Base-by-base conservation (phyloP, 2,797 vertebrate species). In the Myotis pilosus region DNA sequence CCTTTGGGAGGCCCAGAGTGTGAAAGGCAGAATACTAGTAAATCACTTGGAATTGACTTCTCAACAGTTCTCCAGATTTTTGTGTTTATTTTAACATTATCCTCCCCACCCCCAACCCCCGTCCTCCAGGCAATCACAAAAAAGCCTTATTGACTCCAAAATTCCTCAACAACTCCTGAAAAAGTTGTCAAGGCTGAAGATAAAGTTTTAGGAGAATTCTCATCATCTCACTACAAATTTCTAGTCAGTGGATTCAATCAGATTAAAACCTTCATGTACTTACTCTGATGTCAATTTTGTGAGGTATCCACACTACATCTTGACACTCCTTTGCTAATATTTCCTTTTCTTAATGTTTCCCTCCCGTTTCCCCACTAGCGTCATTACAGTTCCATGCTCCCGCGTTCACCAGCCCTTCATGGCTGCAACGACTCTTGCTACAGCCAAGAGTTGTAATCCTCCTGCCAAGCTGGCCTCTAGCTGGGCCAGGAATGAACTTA, bases 281-380 rank as follows among this genome's bases (percentile, higher is more conserved):
- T 28, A 72, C n/a, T 41, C 55, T 53, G 79, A 72, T 28, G 30
- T 55, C 74, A 22, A 38, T 91, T 53, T 89, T 83, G 20, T 78
- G 19, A 87, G 57, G 28, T 49, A 19, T 38, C 41, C 57, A 28
- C 68, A 62, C 49, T 75, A 13, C 5, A 30, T 44, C 38, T 55
- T n/a, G 28, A 83, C 49, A 91, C 30, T 89, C 16, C 41, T 76
- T 80, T 76, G 13, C 87, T 85, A 87, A 30, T 78, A 81, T 47
- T 28, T 89, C 57, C 84, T 87, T 92, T 92, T 49, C 85, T 87
- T 93, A 44, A 81, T 69, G 66, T 74, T 80, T 94, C 86, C 86
- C 87, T 78, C 44, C 30, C 68, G 7, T 49, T 87, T 89, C 36
- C 68, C 28, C 38, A 22, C 33, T 75, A 47, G 38, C 33, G 49